phyloP scores from a whole-genome alignment of 2,797 vertebrate genomes.

The Galaxias olidus region DNA sequence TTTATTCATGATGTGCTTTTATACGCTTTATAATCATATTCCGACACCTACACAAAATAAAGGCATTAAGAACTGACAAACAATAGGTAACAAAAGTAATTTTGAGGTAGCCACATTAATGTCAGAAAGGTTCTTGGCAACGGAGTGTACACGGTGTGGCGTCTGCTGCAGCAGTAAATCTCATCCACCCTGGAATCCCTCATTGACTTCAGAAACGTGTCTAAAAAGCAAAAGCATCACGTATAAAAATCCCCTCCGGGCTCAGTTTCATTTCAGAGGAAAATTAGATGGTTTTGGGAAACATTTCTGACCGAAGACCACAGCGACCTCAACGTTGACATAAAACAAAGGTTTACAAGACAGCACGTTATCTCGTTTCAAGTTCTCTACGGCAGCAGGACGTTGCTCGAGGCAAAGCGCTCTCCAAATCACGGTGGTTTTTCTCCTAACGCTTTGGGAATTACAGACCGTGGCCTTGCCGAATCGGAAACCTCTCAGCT shows the following conservation, averaged over 20 bases:
- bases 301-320: slow-evolving; percentile 31
- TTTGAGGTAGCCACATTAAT: slow-evolving; percentile 34
- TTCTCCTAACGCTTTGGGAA: slow-evolving; percentile 49
- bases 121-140: slow-evolving; percentile 17
- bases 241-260: slow-evolving; percentile 9
- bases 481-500: slow-evolving; percentile 20
- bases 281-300: slow-evolving; percentile 36
- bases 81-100: slow-evolving; percentile 37
- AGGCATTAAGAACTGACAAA: slow-evolving; percentile 44
- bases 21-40: too few species aligned
- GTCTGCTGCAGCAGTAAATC: slow-evolving; percentile 23
- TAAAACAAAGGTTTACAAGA: slow-evolving; percentile 45
- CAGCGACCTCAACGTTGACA: slow-evolving; percentile 22
- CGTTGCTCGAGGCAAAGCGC: slow-evolving; percentile 41
- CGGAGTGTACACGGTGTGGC: slow-evolving; percentile 19
- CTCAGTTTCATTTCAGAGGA: slow-evolving; percentile 25
- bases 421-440: slow-evolving; percentile 39
- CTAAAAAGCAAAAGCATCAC: slow-evolving; percentile 32
- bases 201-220: slow-evolving; percentile 39
- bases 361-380: slow-evolving; percentile 51
- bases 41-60: slow-evolving; percentile 39
- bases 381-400: slow-evolving; percentile 43
- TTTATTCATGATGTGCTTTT: too few species aligned
- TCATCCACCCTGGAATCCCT: slow-evolving; percentile 28
- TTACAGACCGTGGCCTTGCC: slow-evolving; percentile 40